A percentile compares a stretch with the other conserved stretches of the same genome.
These are phyloP conservation scores for Panopea generosa DNA, from an alignment of 2,888 invertebrate genomes.

Conservation along the genomic window DNA sequence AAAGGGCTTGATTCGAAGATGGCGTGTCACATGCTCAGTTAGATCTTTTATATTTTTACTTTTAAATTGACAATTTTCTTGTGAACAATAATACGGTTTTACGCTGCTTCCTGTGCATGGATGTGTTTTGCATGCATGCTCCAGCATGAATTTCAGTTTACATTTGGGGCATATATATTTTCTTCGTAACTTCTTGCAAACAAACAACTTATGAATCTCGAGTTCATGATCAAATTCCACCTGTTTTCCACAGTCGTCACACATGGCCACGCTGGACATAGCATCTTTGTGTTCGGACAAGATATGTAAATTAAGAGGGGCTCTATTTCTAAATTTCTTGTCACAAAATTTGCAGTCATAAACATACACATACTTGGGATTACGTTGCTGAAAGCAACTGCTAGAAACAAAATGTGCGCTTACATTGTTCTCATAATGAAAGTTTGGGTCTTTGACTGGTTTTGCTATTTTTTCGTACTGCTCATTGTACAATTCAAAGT, in stretches of 20 bases:
- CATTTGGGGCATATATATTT: slow-evolving; percentile 23
- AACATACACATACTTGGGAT: neutral
- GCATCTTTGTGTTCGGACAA: slow-evolving; percentile 27
- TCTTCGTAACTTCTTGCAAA: slow-evolving; percentile 29
- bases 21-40: slow-evolving; percentile 40
- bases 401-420: too few species aligned
- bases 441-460: too few species aligned
- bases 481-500: too few species aligned
- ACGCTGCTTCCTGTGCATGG: slow-evolving; percentile 28
- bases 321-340: slow-evolving; percentile 30
- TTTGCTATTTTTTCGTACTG: too few species aligned
- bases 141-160: slow-evolving; percentile 23
- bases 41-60: slow-evolving; percentile 31
- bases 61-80: slow-evolving; percentile 22
- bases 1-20: slow-evolving; percentile 51
- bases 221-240: slow-evolving; percentile 39
- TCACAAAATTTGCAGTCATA: slow-evolving; percentile 24
- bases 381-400: too few species aligned
- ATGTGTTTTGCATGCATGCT: slow-evolving; percentile 23
- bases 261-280: slow-evolving; percentile 15
- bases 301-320: slow-evolving; percentile 41
- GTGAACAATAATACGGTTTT: slow-evolving; percentile 36
- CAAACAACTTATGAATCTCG: slow-evolving; percentile 34
- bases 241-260: slow-evolving; percentile 39
- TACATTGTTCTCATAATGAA: too few species aligned